phyloP scores from a whole-genome alignment of 2,797 vertebrate species.

The Picus viridis region DNA sequence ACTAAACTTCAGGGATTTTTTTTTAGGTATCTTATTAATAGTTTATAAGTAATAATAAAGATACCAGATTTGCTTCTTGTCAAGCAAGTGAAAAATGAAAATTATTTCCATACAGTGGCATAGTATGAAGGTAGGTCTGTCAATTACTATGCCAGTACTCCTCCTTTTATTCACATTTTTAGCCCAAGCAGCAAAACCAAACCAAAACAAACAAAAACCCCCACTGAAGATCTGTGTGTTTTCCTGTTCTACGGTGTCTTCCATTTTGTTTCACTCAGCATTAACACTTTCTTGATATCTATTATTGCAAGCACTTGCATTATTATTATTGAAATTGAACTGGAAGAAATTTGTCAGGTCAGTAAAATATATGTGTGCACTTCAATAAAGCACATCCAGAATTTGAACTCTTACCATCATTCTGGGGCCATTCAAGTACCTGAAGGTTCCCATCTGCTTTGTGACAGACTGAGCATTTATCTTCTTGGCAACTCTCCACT shows the following conservation, averaged over 20 bases:
- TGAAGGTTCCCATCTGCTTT: neutral
- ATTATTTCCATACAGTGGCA: neutral
- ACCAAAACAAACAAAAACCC: neutral
- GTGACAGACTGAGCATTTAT: neutral
- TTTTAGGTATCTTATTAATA: neutral
- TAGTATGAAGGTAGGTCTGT: neutral
- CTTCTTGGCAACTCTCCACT: neutral
- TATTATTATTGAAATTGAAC: neutral
- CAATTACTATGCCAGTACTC: neutral
- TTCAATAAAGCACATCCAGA: neutral
- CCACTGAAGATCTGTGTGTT: neutral
- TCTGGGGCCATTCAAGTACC: neutral
- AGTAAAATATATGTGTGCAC: neutral
- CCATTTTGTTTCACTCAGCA: neutral
- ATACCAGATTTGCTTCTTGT: neutral
- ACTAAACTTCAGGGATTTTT: neutral
- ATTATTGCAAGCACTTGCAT: neutral
- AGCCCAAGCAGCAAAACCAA: neutral
- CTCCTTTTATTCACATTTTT: neutral
- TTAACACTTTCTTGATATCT: neutral
- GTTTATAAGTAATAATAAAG: neutral
- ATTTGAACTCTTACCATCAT: neutral
- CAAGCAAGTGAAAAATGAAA: neutral
- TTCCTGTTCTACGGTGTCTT: neutral
- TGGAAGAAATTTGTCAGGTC: neutral